Evolutionary conservation across 2,113 vertebrate species (phyloP), one percentile per base, ranked within the genome.

Genomic region (Onychorhynchus coronatus): DNA sequence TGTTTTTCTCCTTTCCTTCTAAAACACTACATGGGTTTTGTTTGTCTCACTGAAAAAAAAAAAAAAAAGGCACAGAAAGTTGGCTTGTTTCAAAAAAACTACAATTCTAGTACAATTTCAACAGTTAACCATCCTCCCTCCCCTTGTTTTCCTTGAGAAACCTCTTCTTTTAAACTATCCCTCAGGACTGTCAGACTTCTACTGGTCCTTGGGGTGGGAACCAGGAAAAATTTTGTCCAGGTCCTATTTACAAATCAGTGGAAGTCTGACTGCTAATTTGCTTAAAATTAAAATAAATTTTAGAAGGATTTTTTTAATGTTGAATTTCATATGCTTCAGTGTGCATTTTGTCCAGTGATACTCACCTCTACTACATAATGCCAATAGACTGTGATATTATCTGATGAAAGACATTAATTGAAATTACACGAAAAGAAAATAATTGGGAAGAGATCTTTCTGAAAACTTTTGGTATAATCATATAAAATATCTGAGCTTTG

Each of bases 331-430:
- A n/a, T 53, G 35, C 20, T 44, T 92, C 67, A 46, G 31, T 49
- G 62, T 68, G 61, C 16, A 14, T 47, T 85, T 85, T 50, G 5
- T 65, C 31, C 7, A 5, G 8, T 53, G 49, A 62, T 25, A 77
- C 63, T 70, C 0, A 0, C 8, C 35, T 18, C 17, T 62, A 27
- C 44, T 73, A 33, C 7, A 5, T 20, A 49, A 61, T 18, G 61
- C 44, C 79, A 50, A 56, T 39, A 52, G 14, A 79, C 67, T 78
- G 42, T 46, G 80, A 73, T 58, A 50, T 42, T 95, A 65, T 85
- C 63, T 83, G 92, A n/a, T 49, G 24, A 78, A 70, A 90, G 71
- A 90, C 35, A 30, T 72, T 35, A 41, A 75, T 5, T 70, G 77
- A 74, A 74, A 83, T 49, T 14, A 31, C 28, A 59, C 27, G 18